Conservation (phyloP, 2,888 invertebrate species). For the Pristionchus japonicus region DNA sequence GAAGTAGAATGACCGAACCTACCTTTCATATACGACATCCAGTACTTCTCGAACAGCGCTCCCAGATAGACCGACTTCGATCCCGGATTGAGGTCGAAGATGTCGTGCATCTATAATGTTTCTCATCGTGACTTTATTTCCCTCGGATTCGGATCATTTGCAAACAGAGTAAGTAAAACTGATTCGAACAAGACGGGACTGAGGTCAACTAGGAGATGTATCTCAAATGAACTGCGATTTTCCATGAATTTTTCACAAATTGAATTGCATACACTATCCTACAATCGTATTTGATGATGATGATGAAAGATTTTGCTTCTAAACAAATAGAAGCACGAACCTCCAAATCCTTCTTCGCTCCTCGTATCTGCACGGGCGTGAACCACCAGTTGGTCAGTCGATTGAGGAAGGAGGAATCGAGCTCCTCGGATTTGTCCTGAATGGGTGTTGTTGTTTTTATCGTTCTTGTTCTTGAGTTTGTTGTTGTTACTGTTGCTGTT, state of each 20-base stretch:
- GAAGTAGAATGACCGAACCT: not conserved
- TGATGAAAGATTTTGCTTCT: too few relatives aligned
- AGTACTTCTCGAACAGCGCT: constrained; percentile 64
- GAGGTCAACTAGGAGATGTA: too few relatives aligned
- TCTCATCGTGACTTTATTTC: not conserved
- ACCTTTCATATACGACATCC: constrained; percentile 63
- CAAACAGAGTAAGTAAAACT: too few relatives aligned
- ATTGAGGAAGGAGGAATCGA: constrained; percentile 64
- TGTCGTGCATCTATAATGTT: constrained; percentile 56
- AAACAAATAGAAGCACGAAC: not conserved
- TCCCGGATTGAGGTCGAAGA: constrained; percentile 68
- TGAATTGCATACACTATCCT: too few relatives aligned
- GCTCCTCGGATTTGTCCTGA: constrained; percentile 60
- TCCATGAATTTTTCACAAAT: too few relatives aligned
- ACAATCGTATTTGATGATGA: too few relatives aligned
- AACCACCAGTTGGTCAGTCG: constrained; percentile 71
- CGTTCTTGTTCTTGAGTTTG: too few relatives aligned
- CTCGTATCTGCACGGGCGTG: constrained; percentile 62
- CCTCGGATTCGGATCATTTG: too few relatives aligned
- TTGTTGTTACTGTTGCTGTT: too few relatives aligned
- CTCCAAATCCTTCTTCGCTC: constrained; percentile 63
- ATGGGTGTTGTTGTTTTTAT: not conserved
- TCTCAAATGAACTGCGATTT: too few relatives aligned
- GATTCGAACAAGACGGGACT: too few relatives aligned
- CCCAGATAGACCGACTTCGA: constrained; percentile 58